phyloP scores from a whole-genome alignment of 2,797 vertebrate genomes.

The Pseudocheirus occidentalis region DNA sequence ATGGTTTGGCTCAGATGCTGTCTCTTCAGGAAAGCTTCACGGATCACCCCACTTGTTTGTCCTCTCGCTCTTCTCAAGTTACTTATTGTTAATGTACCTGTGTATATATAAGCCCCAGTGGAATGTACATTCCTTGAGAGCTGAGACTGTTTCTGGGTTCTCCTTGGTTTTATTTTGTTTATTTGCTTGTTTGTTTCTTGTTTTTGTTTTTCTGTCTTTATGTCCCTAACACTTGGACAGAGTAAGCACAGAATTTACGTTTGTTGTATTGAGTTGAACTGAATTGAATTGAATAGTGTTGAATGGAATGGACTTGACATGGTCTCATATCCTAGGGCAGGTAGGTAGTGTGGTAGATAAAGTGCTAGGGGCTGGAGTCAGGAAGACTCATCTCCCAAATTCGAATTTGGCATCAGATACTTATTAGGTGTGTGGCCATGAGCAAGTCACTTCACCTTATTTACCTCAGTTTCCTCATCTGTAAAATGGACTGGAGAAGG shows the following conservation, averaged over 20 bases:
- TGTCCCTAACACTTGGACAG: not conserved
- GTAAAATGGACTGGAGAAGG: not conserved
- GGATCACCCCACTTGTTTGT: not conserved
- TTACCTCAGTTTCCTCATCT: not conserved
- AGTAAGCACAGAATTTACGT: rapidly evolving
- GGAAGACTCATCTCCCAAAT: not conserved
- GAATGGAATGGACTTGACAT: not conserved
- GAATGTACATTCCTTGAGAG: rapidly evolving
- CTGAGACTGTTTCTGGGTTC: not conserved
- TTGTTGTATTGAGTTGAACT: not conserved
- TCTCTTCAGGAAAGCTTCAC: not conserved
- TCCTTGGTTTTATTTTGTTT: not conserved
- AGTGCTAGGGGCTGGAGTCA: not conserved
- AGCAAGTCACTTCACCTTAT: not conserved
- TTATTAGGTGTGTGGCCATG: not conserved
- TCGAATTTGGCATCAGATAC: not conserved
- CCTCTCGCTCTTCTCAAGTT: not conserved
- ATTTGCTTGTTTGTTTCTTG: too few species aligned
- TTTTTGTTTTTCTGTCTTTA: not conserved
- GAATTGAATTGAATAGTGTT: not conserved
- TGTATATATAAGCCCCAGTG: not conserved
- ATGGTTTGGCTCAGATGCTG: not conserved
- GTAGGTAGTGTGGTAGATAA: not conserved
- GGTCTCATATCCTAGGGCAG: not conserved
- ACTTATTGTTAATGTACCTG: not conserved